Evolutionary conservation across 2,113 vertebrate genomes (phyloP), one percentile per base, ranked within the genome.

Genomic region (Peucedramus taeniatus): DNA sequence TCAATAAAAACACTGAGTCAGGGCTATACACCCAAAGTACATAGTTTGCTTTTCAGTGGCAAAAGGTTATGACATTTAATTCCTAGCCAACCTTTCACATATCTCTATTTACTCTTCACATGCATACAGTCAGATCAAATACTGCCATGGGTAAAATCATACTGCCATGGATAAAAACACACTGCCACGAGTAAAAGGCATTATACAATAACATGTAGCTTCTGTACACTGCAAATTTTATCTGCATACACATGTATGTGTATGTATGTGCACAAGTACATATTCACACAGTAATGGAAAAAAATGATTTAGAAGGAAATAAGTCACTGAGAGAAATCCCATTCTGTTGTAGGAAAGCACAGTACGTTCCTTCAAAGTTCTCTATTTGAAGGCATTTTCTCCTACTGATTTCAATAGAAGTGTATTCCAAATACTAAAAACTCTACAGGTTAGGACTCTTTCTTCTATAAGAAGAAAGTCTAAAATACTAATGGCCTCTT

Each of bases 1-100:
- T 94, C 64, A 97, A 94, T 74, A 90, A 95, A 95, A 95, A 84
- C 65, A 87, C 51, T 93, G 90, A 86, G 50, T 94, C 76, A 90
- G 39, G 51, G 30, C 44, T 83, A 30, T 92, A 87, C 89, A 89
- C 93, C 80, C 91, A 88, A 90, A 86, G 80, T 83, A 89, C 68
- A 90, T 76, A 89, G 63, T 87, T 93, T 92, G 33, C 56, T 89
- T 81, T 70, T 37, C 27, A 47, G 76, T 71, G 56, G 53, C 72
- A 86, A 85, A 47, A 77, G 72, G 30, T 93, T 88, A 70, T 74
- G 76, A 69, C 68, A 93, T 75, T 83, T 81, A 81, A 87, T 83
- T 87, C 44, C 19, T 63, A 59, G 59, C 24, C 72, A 89, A 11
- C 18, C 7, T 71, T 90, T 92, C 60, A n/a, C 20, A 4, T 78